Evolutionary conservation across 2,888 invertebrate genomes (phyloP).

Genomic region (Cantharis rustica): DNA sequence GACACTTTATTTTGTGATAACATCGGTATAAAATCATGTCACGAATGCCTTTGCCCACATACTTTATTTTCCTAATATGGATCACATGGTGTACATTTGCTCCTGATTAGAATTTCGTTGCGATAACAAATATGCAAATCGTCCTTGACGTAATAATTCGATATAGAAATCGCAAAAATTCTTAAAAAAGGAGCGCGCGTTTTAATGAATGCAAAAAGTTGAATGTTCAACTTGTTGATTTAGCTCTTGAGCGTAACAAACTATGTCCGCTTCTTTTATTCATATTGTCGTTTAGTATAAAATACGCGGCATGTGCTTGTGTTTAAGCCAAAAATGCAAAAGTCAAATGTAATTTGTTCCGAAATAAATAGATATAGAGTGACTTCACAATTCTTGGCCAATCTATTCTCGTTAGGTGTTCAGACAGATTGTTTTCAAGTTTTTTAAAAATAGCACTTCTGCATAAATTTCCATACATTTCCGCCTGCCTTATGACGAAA

Average conservation of each 20-base stretch:
- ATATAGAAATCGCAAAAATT: background rate
- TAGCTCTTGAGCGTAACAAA: background rate
- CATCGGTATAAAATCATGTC: constrained; percentile 27
- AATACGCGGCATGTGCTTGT: constrained; percentile 6
- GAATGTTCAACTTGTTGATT: constrained; percentile 2
- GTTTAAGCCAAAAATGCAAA: constrained; percentile 7
- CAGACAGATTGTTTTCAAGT: constrained; percentile 33
- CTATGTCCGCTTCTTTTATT: constrained; percentile 5
- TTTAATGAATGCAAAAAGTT: background rate
- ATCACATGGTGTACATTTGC: constrained; percentile 7
- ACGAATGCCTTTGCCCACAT: constrained; percentile 24
- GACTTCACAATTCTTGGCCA: constrained; percentile 31
- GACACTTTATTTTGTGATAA: constrained; percentile 32
- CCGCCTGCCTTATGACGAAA: background rate
- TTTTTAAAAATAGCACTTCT: constrained; percentile 33
- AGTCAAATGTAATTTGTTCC: constrained; percentile 27
- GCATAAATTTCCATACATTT: constrained; percentile 27
- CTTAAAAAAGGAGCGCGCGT: background rate
- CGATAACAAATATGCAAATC: background rate
- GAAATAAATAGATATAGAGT: constrained; percentile 30
- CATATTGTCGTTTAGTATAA: constrained; percentile 4
- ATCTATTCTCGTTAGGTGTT: constrained; percentile 33
- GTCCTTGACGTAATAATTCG: background rate
- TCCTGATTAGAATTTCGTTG: background rate
- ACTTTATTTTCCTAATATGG: constrained; percentile 28